A percentile compares a stretch with the other conserved stretches of the same genome.
Evolutionary conservation across 1,140 invertebrate genomes (phyloP).

Genomic region (Nasonia giraulti): DNA sequence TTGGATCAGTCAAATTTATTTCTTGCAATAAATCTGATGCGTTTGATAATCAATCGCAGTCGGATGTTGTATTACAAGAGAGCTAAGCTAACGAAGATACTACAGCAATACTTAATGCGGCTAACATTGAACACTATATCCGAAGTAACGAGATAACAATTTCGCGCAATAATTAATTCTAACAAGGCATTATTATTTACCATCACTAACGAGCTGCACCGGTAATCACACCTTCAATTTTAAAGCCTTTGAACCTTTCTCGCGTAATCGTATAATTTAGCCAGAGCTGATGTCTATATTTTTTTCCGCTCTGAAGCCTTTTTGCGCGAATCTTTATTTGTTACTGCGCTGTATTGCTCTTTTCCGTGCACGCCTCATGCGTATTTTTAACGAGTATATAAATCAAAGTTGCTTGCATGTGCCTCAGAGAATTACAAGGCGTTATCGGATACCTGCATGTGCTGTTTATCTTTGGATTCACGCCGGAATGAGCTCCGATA

Average conservation of each 20-base stretch:
- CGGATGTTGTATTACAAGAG: no score
- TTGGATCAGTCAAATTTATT: no score
- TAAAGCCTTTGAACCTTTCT: neutral
- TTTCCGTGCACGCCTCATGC: neutral
- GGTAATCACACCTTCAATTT: neutral
- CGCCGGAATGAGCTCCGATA: constrained; percentile 10
- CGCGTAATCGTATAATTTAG: neutral
- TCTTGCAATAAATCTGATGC: no score
- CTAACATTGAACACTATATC: neutral
- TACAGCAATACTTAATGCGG: neutral
- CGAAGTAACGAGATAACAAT: neutral
- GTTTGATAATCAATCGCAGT: no score
- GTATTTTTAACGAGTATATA: neutral
- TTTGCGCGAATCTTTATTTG: constrained; percentile 9
- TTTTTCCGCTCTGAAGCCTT: neutral
- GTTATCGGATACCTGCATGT: neutral
- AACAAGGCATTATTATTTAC: neutral
- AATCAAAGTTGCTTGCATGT: neutral
- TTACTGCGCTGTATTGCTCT: neutral
- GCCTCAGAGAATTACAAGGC: constrained; percentile 15
- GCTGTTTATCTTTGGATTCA: constrained; percentile 21
- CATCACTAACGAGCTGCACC: neutral
- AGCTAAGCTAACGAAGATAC: no score
- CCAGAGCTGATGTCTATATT: neutral
- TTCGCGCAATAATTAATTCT: neutral